Percentiles rank a stretch among this genome's conserved stretches.
These are phyloP conservation scores for Engraulis encrasicolus DNA, from an alignment of 2,113 vertebrate genomes.

Conservation along the genomic window DNA sequence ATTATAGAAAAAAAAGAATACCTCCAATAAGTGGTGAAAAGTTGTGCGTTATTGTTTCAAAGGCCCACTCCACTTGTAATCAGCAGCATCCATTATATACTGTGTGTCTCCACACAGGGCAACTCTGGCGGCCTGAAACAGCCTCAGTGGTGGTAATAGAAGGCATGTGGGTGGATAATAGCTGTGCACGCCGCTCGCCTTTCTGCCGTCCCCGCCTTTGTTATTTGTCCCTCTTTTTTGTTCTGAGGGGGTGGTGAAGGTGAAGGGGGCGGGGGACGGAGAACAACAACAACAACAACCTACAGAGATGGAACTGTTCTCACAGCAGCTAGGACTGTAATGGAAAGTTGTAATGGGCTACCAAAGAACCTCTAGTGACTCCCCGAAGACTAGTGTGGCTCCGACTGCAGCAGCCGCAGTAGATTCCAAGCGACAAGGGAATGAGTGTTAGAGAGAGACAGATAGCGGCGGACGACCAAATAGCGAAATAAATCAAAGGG, in stretches of 20 bases:
- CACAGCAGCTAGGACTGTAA: slow-evolving; percentile 13
- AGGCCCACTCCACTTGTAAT: background rate
- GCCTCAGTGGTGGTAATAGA: background rate
- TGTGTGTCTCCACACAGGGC: background rate
- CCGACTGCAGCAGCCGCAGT: slow-evolving; percentile 16
- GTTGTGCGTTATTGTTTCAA: background rate
- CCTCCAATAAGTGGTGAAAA: no score
- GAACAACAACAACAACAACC: background rate
- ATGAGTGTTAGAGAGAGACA: background rate
- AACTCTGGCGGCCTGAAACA: background rate
- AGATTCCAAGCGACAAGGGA: background rate
- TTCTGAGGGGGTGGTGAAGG: background rate
- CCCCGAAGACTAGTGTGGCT: slow-evolving; percentile 16
- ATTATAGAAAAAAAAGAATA: no score
- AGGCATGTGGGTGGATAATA: slow-evolving; percentile 41
- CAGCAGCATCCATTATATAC: background rate
- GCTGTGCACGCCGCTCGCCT: background rate
- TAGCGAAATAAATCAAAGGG: background rate
- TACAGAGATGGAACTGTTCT: slow-evolving; percentile 12
- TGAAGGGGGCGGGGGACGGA: no score
- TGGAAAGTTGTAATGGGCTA: slow-evolving; percentile 2
- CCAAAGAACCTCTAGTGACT: slow-evolving; percentile 13
- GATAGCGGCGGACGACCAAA: background rate
- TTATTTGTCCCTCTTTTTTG: background rate
- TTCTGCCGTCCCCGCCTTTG: background rate